A percentile compares a stretch with the other conserved stretches of the same genome.
Evolutionary conservation across 2,113 vertebrate genomes (phyloP).

Genomic region (Rhombomys opimus): DNA sequence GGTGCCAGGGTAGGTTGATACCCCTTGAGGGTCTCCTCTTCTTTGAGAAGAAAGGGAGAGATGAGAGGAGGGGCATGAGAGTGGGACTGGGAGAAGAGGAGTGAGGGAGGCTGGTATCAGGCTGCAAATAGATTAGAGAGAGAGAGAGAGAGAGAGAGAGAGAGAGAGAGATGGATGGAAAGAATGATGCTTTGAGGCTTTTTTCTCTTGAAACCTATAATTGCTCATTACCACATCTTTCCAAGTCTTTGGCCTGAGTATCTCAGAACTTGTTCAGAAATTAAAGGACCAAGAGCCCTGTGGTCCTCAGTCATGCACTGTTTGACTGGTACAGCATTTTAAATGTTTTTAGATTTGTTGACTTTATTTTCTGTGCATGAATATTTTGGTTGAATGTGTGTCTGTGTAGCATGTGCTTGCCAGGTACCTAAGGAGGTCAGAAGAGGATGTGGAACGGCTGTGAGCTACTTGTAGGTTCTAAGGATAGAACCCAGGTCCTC

Average conservation of each 20-base stretch:
- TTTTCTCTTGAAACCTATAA: not conserved
- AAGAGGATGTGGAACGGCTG: not conserved
- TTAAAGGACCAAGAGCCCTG: not conserved
- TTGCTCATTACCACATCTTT: not conserved
- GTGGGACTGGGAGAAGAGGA: no score
- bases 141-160: no score
- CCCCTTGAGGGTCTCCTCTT: no score
- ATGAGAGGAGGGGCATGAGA: no score
- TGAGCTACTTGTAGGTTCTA: not conserved
- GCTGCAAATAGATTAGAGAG: no score
- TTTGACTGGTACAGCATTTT: not conserved
- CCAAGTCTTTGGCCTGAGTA: not conserved
- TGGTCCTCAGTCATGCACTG: no score
- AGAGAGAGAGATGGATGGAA: no score
- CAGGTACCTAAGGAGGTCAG: not conserved
- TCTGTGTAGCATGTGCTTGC: not conserved
- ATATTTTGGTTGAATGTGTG: not conserved
- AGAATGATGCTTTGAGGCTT: not conserved
- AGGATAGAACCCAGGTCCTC: not conserved
- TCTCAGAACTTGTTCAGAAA: no score
- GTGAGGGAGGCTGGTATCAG: no score
- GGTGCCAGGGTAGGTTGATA: no score
- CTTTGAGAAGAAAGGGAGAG: no score
- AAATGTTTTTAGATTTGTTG: not conserved
- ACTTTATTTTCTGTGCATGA: not conserved